A percentile compares a stretch with the other conserved stretches of the same genome.
Conservation (phyloP, 2,888 invertebrate genomes). For the Agrotis segetum region DNA sequence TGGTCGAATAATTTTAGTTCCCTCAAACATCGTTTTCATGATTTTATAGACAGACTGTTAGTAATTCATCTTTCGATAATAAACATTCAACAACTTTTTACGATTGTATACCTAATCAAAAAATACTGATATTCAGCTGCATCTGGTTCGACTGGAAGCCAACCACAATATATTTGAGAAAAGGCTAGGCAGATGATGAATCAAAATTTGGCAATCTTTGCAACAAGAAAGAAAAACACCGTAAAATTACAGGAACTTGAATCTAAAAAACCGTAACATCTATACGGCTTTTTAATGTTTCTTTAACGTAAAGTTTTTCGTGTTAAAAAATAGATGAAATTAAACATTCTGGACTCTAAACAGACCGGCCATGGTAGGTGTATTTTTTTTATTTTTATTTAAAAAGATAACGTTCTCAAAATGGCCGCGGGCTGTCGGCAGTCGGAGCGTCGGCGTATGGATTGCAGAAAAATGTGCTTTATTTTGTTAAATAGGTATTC, state of each 20-base stretch:
- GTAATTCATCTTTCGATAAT: no score
- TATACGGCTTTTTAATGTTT: slow-evolving; percentile 36
- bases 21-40: no score
- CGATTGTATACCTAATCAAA: no score
- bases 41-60: no score
- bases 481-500: background rate
- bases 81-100: no score
- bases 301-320: slow-evolving; percentile 47
- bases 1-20: no score
- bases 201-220: background rate
- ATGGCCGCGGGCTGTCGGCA: slow-evolving; percentile 77
- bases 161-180: no score
- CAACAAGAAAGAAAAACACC: slow-evolving; percentile 42
- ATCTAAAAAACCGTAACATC: background rate
- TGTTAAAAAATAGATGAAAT: slow-evolving; percentile 59
- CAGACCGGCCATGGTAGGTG: slow-evolving; percentile 65
- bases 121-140: no score
- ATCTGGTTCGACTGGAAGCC: no score
- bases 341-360: slow-evolving; percentile 64
- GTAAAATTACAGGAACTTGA: slow-evolving; percentile 45
- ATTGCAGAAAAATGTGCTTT: slow-evolving; percentile 60
- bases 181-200: no score
- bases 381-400: slow-evolving; percentile 66
- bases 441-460: slow-evolving; percentile 71
- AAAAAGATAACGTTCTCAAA: slow-evolving; percentile 75